phyloP scores from a whole-genome alignment of 2,113 vertebrate genomes.

The Otus sunia region DNA sequence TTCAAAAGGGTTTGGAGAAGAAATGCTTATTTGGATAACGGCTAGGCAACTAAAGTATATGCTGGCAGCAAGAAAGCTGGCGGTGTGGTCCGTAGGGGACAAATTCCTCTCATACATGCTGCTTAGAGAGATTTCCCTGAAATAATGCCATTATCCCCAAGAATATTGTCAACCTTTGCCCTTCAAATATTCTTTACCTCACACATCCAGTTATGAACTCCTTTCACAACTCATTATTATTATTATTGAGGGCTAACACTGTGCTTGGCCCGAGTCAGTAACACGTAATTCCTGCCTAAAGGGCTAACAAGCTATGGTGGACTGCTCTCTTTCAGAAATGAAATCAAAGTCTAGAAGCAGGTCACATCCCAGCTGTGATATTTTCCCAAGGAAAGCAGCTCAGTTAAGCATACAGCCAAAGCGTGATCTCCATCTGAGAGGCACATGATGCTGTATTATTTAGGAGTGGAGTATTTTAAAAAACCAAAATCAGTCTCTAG shows the following conservation, averaged over 20 bases:
- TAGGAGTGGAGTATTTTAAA: not conserved
- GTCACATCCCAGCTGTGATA: conserved; percentile 26
- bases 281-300: not conserved
- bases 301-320: conserved; percentile 4
- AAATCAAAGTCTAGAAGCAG: conserved; percentile 26
- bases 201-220: conserved; percentile 9
- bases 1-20: not conserved
- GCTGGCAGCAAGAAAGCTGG: not conserved
- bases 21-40: not conserved
- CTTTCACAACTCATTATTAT: conserved; percentile 27
- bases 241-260: conserved; percentile 1
- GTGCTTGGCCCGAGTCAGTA: not conserved
- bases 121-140: not conserved
- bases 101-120: not conserved
- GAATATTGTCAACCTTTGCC: conserved; percentile 19
- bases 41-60: not conserved
- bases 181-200: conserved; percentile 19
- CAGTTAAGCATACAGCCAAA: not conserved
- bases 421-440: not conserved
- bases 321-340: not conserved
- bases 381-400: conserved; percentile 41
- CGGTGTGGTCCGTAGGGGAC: not conserved
- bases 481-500: not conserved
- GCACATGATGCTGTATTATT: not conserved
- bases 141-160: not conserved